Percentiles rank a stretch among this genome's conserved stretches.
phyloP scores from a whole-genome alignment of 2,888 invertebrate species.

The Endotricha flammealis region DNA sequence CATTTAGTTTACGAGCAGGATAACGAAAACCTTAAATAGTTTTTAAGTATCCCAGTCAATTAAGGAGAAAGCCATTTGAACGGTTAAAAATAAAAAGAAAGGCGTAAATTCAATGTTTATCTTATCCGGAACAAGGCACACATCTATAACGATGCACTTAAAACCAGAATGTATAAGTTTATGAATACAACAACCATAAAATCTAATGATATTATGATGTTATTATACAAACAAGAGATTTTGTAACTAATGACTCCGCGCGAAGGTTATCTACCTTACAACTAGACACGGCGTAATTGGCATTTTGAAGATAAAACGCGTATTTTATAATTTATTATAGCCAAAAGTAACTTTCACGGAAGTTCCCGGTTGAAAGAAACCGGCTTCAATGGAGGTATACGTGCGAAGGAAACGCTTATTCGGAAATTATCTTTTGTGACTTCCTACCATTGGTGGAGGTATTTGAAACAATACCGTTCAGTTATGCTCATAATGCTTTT shows the following conservation, averaged over 20 bases:
- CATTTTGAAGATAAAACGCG: slow-evolving; percentile 15
- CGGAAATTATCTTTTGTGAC: too few relatives aligned
- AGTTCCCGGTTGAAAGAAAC: too few relatives aligned
- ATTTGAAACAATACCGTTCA: too few relatives aligned
- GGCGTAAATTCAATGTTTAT: slow-evolving; percentile 17
- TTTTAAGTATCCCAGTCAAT: slow-evolving; percentile 22
- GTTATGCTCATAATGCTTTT: too few relatives aligned
- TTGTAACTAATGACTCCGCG: slow-evolving; percentile 17
- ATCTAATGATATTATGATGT: slow-evolving; percentile 22
- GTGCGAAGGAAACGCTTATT: too few relatives aligned
- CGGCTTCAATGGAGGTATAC: too few relatives aligned
- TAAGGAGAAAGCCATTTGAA: slow-evolving; percentile 19
- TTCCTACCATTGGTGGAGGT: too few relatives aligned
- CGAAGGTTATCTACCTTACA: slow-evolving; percentile 15
- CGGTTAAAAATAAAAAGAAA: slow-evolving; percentile 15
- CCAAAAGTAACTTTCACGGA: slow-evolving; percentile 4
- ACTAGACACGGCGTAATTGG: slow-evolving; percentile 16
- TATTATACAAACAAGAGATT: slow-evolving; percentile 21
- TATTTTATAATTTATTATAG: slow-evolving; percentile 17
- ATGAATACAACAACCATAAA: slow-evolving; percentile 22
- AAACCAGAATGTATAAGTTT: slow-evolving; percentile 21
- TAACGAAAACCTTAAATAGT: slow-evolving; percentile 20
- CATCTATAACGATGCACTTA: slow-evolving; percentile 23
- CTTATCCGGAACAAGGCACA: slow-evolving; percentile 20
- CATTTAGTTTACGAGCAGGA: slow-evolving; percentile 24